Percentiles rank a stretch among this genome's conserved stretches.
Conservation (phyloP, 2,113 vertebrate genomes). For the Litocranius walleri region DNA sequence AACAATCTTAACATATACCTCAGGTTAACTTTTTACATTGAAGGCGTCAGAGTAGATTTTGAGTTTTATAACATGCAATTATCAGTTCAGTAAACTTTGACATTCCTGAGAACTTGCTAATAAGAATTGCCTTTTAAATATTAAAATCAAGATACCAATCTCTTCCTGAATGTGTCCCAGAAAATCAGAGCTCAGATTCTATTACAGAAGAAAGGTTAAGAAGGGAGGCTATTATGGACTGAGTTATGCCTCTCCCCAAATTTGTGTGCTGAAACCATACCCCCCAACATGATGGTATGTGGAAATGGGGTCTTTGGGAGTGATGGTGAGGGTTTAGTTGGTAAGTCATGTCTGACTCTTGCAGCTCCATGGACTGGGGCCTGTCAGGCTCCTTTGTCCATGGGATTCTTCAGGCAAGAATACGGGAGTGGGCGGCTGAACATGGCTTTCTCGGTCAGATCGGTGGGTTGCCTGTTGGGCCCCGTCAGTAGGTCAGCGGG, state of each 20-base stretch:
- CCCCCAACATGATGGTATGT: background rate
- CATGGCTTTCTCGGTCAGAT: too few relatives aligned
- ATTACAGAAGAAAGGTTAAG: background rate
- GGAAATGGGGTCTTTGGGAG: background rate
- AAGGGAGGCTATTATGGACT: background rate
- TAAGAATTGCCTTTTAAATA: conserved; percentile 31
- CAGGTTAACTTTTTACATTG: background rate
- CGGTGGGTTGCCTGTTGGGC: too few relatives aligned
- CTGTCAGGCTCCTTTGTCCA: background rate
- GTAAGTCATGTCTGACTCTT: background rate
- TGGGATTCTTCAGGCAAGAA: background rate
- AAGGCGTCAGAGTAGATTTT: background rate
- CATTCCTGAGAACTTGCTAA: conserved; percentile 29
- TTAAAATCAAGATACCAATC: conserved; percentile 28
- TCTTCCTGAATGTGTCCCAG: background rate
- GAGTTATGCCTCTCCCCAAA: background rate
- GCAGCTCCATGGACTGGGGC: background rate
- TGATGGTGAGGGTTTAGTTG: background rate
- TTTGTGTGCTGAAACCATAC: background rate
- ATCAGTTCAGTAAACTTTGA: background rate
- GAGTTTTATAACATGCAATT: background rate
- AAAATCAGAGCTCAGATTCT: background rate
- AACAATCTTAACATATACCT: background rate
- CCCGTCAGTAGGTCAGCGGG: too few relatives aligned
- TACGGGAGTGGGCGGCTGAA: background rate